phyloP scores from a whole-genome alignment of 2,797 vertebrate species.

The Brachymystax lenok region DNA sequence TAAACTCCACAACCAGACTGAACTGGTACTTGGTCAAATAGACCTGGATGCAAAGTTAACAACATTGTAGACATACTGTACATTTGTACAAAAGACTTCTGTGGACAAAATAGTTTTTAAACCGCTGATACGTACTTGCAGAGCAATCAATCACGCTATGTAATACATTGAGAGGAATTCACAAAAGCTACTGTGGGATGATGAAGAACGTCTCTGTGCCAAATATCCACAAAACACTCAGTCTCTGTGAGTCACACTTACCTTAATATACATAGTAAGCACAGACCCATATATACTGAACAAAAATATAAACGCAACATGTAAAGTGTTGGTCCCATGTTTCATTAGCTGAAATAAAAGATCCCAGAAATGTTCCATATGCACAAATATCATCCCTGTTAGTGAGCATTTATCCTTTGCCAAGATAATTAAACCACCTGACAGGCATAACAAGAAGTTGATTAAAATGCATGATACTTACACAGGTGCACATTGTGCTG shows the following conservation, averaged over 20 bases:
- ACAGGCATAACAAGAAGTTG: no score
- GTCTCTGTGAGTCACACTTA: background rate
- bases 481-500: no score
- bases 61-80: conserved; percentile 2
- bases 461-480: no score
- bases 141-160: conserved; percentile 12
- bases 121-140: background rate
- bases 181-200: conserved; percentile 20
- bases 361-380: no score
- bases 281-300: background rate
- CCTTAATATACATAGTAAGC: background rate
- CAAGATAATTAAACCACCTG: no score
- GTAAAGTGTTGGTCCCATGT: no score
- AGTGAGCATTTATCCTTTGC: no score
- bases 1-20: background rate
- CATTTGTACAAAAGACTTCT: conserved; percentile 1
- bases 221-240: background rate
- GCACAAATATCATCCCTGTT: no score
- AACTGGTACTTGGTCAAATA: background rate
- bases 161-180: conserved; percentile 21
- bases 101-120: conserved; percentile 28
- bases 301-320: no score
- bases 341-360: no score
- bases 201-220: conserved; percentile 23
- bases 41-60: conserved; percentile 11